Conservation (phyloP, 2,797 vertebrate genomes). For the Chelon labrosus region DNA sequence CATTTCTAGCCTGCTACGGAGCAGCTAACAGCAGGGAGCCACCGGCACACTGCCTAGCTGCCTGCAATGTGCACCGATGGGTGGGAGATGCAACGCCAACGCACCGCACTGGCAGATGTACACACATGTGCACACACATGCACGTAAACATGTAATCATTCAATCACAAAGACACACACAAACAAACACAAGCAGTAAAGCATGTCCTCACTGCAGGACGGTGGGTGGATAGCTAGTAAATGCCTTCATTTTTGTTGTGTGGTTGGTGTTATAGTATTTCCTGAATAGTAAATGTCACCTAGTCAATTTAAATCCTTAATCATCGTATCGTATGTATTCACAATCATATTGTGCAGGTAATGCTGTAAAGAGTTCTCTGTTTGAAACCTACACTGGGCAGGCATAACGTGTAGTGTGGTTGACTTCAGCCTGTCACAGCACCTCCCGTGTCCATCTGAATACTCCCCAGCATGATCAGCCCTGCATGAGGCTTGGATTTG, state of each 20-base stretch:
- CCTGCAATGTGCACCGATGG: slow-evolving; percentile 39
- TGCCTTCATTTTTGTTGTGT: slow-evolving; percentile 10
- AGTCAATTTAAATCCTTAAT: slow-evolving; percentile 8
- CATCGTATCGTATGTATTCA: background rate
- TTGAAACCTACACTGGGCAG: slow-evolving; percentile 17
- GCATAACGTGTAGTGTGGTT: slow-evolving; percentile 18
- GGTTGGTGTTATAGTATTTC: slow-evolving; percentile 1
- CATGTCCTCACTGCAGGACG: slow-evolving; percentile 37
- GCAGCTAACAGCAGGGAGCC: slow-evolving; percentile 70
- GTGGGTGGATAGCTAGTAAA: slow-evolving; percentile 23
- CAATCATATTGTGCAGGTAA: background rate
- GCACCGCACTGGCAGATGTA: slow-evolving; percentile 51
- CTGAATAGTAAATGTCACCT: slow-evolving; percentile 19
- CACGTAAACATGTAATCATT: slow-evolving; percentile 62
- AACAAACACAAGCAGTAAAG: slow-evolving; percentile 52
- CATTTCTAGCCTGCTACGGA: slow-evolving; percentile 60
- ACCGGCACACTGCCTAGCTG: slow-evolving; percentile 54
- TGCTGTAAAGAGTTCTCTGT: background rate
- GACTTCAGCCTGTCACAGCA: slow-evolving; percentile 47
- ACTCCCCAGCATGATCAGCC: slow-evolving; percentile 45
- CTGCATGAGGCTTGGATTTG: slow-evolving; percentile 45
- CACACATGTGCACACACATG: slow-evolving; percentile 42
- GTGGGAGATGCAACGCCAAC: slow-evolving; percentile 57
- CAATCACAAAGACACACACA: slow-evolving; percentile 51
- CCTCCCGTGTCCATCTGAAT: slow-evolving; percentile 42